phyloP scores from a whole-genome alignment of 1,140 invertebrate species.

The Drosophila repleta region DNA sequence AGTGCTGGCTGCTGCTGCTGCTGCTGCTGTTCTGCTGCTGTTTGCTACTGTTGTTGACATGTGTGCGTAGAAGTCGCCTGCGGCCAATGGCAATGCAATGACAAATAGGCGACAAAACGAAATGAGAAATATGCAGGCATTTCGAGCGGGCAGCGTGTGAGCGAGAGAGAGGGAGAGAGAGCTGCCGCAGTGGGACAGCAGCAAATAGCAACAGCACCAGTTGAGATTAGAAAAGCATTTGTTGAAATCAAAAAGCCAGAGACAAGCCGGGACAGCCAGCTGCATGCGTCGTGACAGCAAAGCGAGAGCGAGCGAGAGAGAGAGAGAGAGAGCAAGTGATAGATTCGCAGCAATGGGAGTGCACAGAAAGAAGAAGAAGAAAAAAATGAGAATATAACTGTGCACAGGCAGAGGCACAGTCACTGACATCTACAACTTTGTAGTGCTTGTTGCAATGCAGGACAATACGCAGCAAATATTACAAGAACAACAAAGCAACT shows the following conservation, averaged over 20 bases:
- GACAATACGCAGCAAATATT: conserved; percentile 43
- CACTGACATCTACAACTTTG: conserved; percentile 7
- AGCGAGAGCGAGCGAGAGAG: conserved; percentile 15
- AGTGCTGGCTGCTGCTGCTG: conserved; percentile 2
- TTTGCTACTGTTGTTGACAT: conserved; percentile 60
- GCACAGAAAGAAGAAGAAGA: conserved; percentile 39
- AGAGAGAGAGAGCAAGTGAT: conserved; percentile 9
- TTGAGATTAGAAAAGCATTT: conserved; percentile 80
- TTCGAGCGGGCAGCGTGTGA: conserved; percentile 2
- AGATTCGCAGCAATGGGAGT: conserved; percentile 18
- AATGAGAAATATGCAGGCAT: conserved; percentile 73
- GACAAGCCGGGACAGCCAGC: conserved; percentile 35
- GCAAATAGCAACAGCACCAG: conserved; percentile 40
- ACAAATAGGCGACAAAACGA: conserved; percentile 82
- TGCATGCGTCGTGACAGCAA: conserved; percentile 32
- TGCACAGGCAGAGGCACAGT: neutral
- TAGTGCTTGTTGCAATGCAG: conserved; percentile 27
- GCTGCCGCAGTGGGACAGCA: conserved; percentile 10
- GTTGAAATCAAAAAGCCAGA: conserved; percentile 76
- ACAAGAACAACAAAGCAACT: conserved; percentile 21
- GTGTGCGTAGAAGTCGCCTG: conserved; percentile 56
- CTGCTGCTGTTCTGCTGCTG: conserved; percentile 22
- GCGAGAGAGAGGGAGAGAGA: neutral
- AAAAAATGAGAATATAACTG: conserved; percentile 2
- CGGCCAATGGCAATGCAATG: conserved; percentile 71